phyloP scores from a whole-genome alignment of 64 coral and sea anemone genomes.

The Acropora yongei region DNA sequence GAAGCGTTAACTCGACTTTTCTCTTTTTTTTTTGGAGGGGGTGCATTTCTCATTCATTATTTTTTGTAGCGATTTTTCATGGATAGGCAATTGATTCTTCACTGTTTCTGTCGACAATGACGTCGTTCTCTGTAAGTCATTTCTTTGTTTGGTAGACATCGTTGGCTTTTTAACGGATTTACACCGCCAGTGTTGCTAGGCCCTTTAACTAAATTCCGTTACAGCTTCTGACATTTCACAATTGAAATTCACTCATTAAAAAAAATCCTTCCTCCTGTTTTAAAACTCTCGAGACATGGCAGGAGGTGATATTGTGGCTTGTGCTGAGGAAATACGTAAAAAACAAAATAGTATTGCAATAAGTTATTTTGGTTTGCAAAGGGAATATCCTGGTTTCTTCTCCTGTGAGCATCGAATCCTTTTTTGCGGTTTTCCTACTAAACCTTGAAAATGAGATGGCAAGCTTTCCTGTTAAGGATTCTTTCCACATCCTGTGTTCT shows the following conservation, averaged over 20 bases:
- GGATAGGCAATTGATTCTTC: neutral
- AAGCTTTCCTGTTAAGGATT: neutral
- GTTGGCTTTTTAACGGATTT: neutral
- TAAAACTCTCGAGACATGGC: neutral
- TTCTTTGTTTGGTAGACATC: neutral
- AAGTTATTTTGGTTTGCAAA: neutral
- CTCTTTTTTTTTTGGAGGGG: too few relatives aligned
- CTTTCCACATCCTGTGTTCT: too few relatives aligned
- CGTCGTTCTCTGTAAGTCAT: neutral
- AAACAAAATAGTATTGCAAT: slow-evolving; percentile 23
- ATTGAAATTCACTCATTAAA: neutral
- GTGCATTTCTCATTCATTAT: neutral
- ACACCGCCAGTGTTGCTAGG: neutral
- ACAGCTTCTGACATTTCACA: too few relatives aligned
- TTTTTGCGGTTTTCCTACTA: neutral
- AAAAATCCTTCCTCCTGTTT: neutral
- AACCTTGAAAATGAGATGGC: neutral
- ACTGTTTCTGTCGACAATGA: neutral
- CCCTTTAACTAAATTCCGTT: neutral
- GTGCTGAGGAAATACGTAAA: slow-evolving; percentile 14
- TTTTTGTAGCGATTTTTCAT: neutral
- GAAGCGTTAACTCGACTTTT: neutral
- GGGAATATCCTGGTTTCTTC: neutral
- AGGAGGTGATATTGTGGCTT: neutral
- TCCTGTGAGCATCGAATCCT: neutral